A percentile compares a stretch with the other conserved stretches of the same genome.
Evolutionary conservation across 2,113 vertebrate genomes (phyloP).

Genomic region (Cryptoleucopteryx plumbea): DNA sequence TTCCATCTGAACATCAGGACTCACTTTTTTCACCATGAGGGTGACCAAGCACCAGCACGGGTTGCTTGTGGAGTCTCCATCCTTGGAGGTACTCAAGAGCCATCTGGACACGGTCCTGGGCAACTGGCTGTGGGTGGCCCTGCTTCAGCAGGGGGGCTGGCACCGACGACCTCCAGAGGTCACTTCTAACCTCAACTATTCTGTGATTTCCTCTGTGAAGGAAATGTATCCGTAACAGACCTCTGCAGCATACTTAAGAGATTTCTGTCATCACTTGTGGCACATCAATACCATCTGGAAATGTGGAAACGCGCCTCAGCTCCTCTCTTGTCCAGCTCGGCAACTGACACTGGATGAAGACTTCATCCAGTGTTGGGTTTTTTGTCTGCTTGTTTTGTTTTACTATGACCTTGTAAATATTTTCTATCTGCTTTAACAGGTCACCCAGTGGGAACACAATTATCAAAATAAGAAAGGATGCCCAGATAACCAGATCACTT

Average conservation of each 20-base stretch:
- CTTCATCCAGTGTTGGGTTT: background rate
- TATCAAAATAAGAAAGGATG: background rate
- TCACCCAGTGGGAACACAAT: background rate
- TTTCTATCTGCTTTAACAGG: background rate
- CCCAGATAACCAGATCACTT: background rate
- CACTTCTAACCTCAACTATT: background rate
- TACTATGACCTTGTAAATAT: background rate
- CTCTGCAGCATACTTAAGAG: background rate
- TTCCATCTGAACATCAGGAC: background rate
- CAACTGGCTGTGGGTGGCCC: background rate
- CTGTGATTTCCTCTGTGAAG: background rate
- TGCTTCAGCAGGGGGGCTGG: fast-evolving
- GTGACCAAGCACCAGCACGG: background rate
- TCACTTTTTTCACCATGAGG: background rate
- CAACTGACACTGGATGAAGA: background rate
- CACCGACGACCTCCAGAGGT: background rate
- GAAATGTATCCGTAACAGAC: background rate
- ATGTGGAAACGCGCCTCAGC: fast-evolving
- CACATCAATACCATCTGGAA: background rate
- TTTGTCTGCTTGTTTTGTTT: background rate
- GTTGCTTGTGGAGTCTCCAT: background rate
- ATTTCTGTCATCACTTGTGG: background rate
- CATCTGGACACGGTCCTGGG: background rate
- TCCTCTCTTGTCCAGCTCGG: background rate
- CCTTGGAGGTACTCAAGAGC: background rate